Conservation (phyloP, 2,113 vertebrate species). For the Peromyscus leucopus region DNA sequence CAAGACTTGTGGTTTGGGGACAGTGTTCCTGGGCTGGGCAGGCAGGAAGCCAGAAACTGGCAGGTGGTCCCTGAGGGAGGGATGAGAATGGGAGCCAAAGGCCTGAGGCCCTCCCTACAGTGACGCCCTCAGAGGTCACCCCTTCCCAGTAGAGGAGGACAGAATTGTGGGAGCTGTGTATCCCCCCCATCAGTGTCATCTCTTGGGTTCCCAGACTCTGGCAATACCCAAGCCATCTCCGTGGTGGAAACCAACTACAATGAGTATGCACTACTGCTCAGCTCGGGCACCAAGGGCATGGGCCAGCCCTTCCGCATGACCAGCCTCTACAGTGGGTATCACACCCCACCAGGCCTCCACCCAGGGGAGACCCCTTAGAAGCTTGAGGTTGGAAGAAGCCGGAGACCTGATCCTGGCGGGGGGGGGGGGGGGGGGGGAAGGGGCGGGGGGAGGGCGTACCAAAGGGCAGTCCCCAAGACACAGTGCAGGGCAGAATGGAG, state of each 20-base stretch:
- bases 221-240: constrained; percentile 84
- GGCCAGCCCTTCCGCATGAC: constrained; percentile 75
- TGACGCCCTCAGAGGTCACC: neutral
- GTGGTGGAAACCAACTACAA: constrained; percentile 86
- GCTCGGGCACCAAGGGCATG: constrained; percentile 78
- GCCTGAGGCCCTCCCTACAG: neutral
- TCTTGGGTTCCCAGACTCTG: constrained; percentile 85
- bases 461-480: too few species aligned
- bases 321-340: constrained; percentile 23
- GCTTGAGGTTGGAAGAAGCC: neutral
- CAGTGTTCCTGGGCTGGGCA: neutral
- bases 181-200: neutral
- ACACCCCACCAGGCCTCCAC: neutral
- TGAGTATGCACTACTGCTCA: constrained; percentile 86
- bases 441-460: accelerated
- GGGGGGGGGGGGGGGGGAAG: accelerated
- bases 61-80: neutral
- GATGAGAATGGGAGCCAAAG: neutral
- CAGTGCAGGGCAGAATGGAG: neutral
- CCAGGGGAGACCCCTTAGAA: too few species aligned
- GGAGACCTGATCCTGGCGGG: neutral
- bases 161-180: neutral
- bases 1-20: neutral
- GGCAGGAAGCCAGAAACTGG: neutral
- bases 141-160: neutral